Conservation (phyloP, 2,888 invertebrate genomes). For the Macrophya alboannulata region DNA sequence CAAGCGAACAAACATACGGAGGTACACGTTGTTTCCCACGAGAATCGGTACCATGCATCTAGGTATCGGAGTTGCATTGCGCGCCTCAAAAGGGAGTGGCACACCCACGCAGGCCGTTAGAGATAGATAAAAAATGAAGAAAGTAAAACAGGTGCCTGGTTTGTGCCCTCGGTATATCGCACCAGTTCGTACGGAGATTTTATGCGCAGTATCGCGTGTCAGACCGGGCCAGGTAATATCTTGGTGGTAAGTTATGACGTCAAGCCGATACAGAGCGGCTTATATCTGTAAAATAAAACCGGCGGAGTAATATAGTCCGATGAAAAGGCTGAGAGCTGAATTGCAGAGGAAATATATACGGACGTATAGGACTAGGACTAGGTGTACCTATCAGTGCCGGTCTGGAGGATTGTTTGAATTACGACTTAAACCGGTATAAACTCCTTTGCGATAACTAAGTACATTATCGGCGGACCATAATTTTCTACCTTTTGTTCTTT, state of each 20-base stretch:
- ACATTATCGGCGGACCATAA: slow-evolving; percentile 42
- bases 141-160: slow-evolving; percentile 63
- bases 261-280: slow-evolving; percentile 42
- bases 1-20: slow-evolving; percentile 40
- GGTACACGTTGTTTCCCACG: slow-evolving; percentile 51
- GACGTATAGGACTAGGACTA: slow-evolving; percentile 33
- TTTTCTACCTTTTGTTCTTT: slow-evolving; percentile 22
- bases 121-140: slow-evolving; percentile 53
- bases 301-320: slow-evolving; percentile 36
- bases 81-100: slow-evolving; percentile 66
- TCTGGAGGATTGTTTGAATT: slow-evolving; percentile 57
- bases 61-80: slow-evolving; percentile 55
- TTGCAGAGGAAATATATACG: slow-evolving; percentile 31
- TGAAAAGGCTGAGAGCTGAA: slow-evolving; percentile 28
- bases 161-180: slow-evolving; percentile 48
- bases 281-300: slow-evolving; percentile 41
- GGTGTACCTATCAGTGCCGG: slow-evolving; percentile 56
- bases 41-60: slow-evolving; percentile 55
- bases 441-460: slow-evolving; percentile 31
- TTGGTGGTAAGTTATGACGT: slow-evolving; percentile 60
- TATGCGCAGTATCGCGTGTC: slow-evolving; percentile 50
- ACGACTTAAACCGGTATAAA: slow-evolving; percentile 57
- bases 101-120: slow-evolving; percentile 69
- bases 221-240: slow-evolving; percentile 54
- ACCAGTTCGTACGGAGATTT: slow-evolving; percentile 46